Evolutionary conservation across 2,113 vertebrate species (phyloP).

Genomic region (Pelecanoides urinatrix): DNA sequence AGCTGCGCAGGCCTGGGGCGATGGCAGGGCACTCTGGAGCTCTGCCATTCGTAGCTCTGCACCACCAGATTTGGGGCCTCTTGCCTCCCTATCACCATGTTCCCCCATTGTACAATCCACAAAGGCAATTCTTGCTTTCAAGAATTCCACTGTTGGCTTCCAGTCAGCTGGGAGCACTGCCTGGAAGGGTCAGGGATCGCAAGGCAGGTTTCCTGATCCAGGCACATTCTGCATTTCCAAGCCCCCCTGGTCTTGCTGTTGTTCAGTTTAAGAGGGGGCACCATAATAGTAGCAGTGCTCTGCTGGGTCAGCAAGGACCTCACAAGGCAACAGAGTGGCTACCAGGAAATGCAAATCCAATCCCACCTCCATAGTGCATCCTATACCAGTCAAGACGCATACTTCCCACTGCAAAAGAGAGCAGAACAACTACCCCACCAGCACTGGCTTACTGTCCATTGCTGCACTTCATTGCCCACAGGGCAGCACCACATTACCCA

Average conservation of each 20-base stretch:
- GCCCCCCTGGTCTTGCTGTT: background rate
- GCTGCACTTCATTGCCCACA: background rate
- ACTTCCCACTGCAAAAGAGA: background rate
- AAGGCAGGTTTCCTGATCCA: background rate
- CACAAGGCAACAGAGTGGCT: background rate
- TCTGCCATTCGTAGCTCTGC: background rate
- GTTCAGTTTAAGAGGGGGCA: background rate
- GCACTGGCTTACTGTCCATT: background rate
- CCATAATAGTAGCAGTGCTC: background rate
- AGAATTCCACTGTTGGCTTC: background rate
- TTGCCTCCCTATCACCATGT: background rate
- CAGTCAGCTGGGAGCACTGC: background rate
- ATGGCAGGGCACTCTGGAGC: background rate
- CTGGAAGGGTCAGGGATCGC: background rate
- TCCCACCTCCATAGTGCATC: background rate
- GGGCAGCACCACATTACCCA: background rate
- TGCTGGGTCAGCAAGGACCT: background rate
- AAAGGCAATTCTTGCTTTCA: background rate
- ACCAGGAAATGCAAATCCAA: background rate
- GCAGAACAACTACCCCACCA: background rate
- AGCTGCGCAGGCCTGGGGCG: background rate
- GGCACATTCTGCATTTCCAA: background rate
- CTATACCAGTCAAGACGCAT: background rate
- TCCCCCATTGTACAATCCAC: accelerated
- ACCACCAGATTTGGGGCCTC: background rate